A percentile compares a stretch with the other conserved stretches of the same genome.
These are phyloP conservation scores for Dicyrtomina minuta DNA, from an alignment of 2,888 invertebrate genomes.

Conservation along the genomic window DNA sequence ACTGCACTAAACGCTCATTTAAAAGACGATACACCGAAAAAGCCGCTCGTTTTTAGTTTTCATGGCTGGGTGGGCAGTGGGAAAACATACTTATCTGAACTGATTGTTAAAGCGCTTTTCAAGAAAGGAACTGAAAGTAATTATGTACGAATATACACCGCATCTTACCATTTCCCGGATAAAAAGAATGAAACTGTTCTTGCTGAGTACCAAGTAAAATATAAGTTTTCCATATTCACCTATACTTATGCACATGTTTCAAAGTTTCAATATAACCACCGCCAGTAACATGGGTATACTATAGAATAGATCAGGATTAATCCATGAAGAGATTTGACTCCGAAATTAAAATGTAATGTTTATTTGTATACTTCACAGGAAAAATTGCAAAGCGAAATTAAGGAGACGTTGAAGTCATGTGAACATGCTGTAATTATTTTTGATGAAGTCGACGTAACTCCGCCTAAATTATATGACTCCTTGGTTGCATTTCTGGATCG, in stretches of 20 bases:
- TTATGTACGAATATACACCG: conserved; percentile 43
- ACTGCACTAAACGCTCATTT: conserved; percentile 59
- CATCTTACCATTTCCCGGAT: conserved; percentile 45
- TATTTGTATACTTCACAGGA: conserved; percentile 17
- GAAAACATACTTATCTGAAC: conserved; percentile 37
- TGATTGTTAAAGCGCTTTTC: conserved; percentile 45
- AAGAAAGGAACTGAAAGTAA: conserved; percentile 54
- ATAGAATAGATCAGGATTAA: no score
- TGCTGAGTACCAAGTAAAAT: conserved; percentile 38
- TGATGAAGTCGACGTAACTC: conserved; percentile 96
- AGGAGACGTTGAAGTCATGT: conserved; percentile 61
- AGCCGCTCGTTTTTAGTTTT: conserved; percentile 63
- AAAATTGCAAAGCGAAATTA: conserved; percentile 34
- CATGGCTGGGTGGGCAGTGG: conserved; percentile 63
- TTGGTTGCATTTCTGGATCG: conserved; percentile 88
- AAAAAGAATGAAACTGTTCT: conserved; percentile 21
- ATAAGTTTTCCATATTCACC: no score
- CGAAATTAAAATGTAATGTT: no score
- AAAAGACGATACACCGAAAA: conserved; percentile 56
- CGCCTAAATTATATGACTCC: conserved; percentile 74
- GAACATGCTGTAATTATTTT: conserved; percentile 83
- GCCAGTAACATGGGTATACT: no score
- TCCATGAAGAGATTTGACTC: no score
- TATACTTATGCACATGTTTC: background rate
- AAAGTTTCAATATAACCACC: background rate